Evolutionary conservation across 1,140 invertebrate species (phyloP), one percentile per base, ranked within the genome.

Genomic region (Drosophila triauraria): DNA sequence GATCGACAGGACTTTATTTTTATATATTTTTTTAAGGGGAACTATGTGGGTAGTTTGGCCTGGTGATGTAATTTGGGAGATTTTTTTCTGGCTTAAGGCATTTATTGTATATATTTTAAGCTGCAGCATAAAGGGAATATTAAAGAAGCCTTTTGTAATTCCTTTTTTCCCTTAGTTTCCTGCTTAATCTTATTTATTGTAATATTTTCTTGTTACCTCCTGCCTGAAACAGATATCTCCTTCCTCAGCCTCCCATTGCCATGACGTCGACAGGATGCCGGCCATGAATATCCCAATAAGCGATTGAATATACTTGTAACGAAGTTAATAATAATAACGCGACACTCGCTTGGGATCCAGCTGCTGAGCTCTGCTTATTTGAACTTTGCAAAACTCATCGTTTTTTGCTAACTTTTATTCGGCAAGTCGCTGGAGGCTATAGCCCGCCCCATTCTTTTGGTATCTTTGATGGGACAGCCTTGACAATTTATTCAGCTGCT

Each of bases 401-500:
- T 60, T 74, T 59, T 59, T 74, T 32, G 53, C 35, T 38, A 77
- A 76, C 61, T 76, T 76, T 70, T 59, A 56, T 70, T 70, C 2
- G 62, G 61, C 32, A 76, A 58, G 13, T 58, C 44, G 38, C 59
- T 9, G 35, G 27, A 9, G 40, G 27, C 47, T 13, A 30, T 20
- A 3, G 17, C 5, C 23, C 6, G 38, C 13, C 44, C 32, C 32
- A 9, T 35, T 42, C 27, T 20, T 35, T 50, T 32, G 25, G 42
- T 60, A 43, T 77, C 72, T 68, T 68, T 77, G 56, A 69, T 44
- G 62, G 57, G 8, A 35, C 56, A 77, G 53, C 75, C 64, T 60
- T 68, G 65, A 57, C 76, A 78, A 62, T 78, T 78, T 75, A 64
- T 75, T 57, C 56, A 70, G 57, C 57, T 54, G 25, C 65, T 59